Conservation (phyloP, 1,140 invertebrate genomes). For the Tetragonula clypearis region DNA sequence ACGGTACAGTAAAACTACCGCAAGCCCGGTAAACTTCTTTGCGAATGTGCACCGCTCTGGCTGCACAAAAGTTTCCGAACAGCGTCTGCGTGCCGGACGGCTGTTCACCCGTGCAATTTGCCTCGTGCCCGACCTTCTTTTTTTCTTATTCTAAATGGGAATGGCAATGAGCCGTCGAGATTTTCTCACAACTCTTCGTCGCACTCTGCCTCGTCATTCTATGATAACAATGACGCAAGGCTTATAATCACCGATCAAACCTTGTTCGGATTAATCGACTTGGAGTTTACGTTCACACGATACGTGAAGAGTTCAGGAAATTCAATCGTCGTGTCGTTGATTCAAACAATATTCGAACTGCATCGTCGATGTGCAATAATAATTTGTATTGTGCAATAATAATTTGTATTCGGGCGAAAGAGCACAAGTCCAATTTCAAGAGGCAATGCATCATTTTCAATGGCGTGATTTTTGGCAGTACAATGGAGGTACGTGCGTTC, state of each 20-base stretch:
- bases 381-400: too few species aligned
- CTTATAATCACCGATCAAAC: too few species aligned
- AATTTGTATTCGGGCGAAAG: too few species aligned
- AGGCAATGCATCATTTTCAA: too few species aligned
- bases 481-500: too few species aligned
- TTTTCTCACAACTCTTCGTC: conserved; percentile 46
- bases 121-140: conserved; percentile 51
- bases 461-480: too few species aligned
- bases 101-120: conserved; percentile 56
- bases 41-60: conserved; percentile 48
- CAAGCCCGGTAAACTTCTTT: conserved; percentile 73
- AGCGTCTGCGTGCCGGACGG: conserved; percentile 55
- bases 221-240: background rate
- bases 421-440: too few species aligned
- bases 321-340: too few species aligned
- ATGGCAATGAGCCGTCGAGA: conserved; percentile 54
- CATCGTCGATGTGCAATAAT: too few species aligned
- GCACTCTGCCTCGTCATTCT: background rate
- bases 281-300: background rate
- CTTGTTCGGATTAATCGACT: background rate
- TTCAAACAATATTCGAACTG: too few species aligned
- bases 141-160: conserved; percentile 23
- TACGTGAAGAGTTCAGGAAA: too few species aligned
- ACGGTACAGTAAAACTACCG: conserved; percentile 80
- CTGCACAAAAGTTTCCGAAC: conserved; percentile 55